Conservation (phyloP, 2,888 invertebrate genomes). For the Slavum lentiscoides region DNA sequence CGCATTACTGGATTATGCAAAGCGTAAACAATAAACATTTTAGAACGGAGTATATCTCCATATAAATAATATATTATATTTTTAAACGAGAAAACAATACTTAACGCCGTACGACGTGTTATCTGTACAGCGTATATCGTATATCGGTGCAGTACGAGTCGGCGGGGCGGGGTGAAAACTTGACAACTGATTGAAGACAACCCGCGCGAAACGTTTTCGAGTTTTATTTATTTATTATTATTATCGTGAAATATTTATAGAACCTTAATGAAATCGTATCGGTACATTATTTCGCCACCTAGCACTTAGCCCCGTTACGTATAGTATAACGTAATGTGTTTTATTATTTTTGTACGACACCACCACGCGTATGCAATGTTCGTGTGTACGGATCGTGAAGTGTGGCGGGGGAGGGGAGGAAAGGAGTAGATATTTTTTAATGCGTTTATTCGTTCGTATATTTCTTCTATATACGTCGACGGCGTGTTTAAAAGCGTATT, state of each 20-base stretch:
- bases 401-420: too few species aligned
- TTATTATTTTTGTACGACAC: background rate
- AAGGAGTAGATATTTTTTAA: too few species aligned
- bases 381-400: too few species aligned
- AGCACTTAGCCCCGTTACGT: slow-evolving; percentile 25
- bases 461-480: too few species aligned
- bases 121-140: background rate
- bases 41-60: background rate
- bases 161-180: slow-evolving; percentile 23
- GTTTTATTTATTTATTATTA: too few species aligned
- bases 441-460: too few species aligned
- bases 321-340: background rate
- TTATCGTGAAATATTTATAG: slow-evolving; percentile 40
- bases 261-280: slow-evolving; percentile 45
- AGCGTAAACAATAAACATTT: slow-evolving; percentile 40
- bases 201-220: slow-evolving; percentile 9
- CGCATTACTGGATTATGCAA: slow-evolving; percentile 16
- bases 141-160: background rate
- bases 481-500: too few species aligned
- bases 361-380: too few species aligned
- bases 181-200: slow-evolving; percentile 51
- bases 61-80: background rate
- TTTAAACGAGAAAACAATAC: slow-evolving; percentile 27
- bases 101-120: slow-evolving; percentile 36
- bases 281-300: slow-evolving; percentile 31